Evolutionary conservation across 1,140 invertebrate genomes (phyloP).

Genomic region (Cydia fagiglandana): DNA sequence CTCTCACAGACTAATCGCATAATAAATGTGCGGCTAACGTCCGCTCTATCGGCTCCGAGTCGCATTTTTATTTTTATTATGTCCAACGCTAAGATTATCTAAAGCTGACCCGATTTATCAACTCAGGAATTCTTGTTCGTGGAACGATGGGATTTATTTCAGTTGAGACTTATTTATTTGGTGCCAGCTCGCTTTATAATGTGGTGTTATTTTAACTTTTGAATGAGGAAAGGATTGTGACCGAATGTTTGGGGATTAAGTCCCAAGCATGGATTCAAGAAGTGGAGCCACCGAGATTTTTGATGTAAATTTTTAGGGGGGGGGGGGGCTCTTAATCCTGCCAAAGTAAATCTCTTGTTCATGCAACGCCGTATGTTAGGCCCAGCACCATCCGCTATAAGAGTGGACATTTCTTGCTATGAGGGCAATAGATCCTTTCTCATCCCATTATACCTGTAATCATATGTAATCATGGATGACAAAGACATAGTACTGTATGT

Average conservation of each 20-base stretch:
- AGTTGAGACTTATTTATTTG: background rate
- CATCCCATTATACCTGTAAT: background rate
- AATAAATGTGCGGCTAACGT: conserved; percentile 31
- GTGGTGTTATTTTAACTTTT: background rate
- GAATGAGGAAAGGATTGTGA: background rate
- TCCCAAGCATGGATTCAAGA: too few relatives aligned
- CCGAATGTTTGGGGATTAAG: background rate
- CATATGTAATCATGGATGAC: background rate
- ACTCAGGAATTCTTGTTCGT: conserved; percentile 18
- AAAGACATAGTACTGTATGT: background rate
- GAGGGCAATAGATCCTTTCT: background rate
- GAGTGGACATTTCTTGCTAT: too few relatives aligned
- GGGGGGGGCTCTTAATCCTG: too few relatives aligned
- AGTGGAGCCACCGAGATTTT: too few relatives aligned
- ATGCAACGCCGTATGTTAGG: too few relatives aligned
- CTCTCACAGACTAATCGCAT: conserved; percentile 18
- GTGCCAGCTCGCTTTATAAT: background rate
- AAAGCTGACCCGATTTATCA: conserved; percentile 29
- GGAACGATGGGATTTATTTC: conserved; percentile 25
- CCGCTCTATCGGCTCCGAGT: conserved; percentile 20
- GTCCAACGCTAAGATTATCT: conserved; percentile 31
- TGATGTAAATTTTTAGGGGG: too few relatives aligned
- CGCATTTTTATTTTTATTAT: conserved; percentile 28
- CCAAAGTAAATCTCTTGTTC: too few relatives aligned
- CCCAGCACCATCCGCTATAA: too few relatives aligned